Evolutionary conservation across 2,113 vertebrate species (phyloP), one percentile per base, ranked within the genome.

Genomic region (Vireo altiloquus): DNA sequence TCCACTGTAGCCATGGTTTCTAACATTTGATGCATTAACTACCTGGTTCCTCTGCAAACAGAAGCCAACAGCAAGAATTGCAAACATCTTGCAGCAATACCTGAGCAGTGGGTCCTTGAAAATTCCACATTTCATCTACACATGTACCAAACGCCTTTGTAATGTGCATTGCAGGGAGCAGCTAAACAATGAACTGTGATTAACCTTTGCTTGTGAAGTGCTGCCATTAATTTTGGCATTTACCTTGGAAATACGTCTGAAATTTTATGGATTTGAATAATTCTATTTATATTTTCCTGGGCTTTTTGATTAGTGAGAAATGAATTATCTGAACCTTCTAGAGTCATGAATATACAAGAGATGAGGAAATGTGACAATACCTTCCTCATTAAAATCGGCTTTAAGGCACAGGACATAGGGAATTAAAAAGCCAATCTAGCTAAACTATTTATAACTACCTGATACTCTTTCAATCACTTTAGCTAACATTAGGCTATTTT

Each of bases 181-280:
- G 71, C 84, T 88, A 93, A 97, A 97, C 96, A 97, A 95, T 82
- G 91, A 97, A 69, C 95, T 69, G 82, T 95, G 94, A 96, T 97
- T 97, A 97, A 96, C 94, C 90, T 96, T 92, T 95, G 93, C 94
- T 89, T 95, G 52, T 82, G 89, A 98, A 96, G 87, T 85, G 86
- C 88, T 97, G 91, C 86, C 93, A 88, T 94, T 97, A 92, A 93
- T 94, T 96, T 94, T 95, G 88, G 72, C 63, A 95, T 93, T 97
- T 93, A 83, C 65, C 90, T 31, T 6, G 79, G 82, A 92, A 97
- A 96, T 91, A 80, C 74, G 95, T 95, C 52, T 81, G 75, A 97
- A 97, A 96, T 97, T 97, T 92, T 86, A 87, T 44, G 24, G 37
- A 84, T 95, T 96, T 89, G 79, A 98, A 95, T 96, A 95, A 94